Conservation (phyloP, 2,888 invertebrate genomes). For the Eilema caniola region DNA sequence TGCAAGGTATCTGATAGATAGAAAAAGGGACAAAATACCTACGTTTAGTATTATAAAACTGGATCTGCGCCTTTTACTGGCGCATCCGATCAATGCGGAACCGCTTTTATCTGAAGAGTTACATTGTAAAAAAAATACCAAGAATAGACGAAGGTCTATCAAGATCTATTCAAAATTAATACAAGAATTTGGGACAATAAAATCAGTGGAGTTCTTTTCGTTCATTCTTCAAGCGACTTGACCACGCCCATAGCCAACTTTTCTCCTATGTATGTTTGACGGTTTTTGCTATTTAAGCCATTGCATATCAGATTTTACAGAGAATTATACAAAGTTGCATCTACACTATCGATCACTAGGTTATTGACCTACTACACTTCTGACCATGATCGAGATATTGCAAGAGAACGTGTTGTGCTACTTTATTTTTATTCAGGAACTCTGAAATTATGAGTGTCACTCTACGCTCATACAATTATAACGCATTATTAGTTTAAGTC, state of each 20-base stretch:
- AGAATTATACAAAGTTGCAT: neutral
- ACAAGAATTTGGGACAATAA: neutral
- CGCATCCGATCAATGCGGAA: constrained; percentile 24
- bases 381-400: constrained; percentile 5
- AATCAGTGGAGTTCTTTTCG: neutral
- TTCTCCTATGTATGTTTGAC: too few species aligned
- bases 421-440: neutral
- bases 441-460: neutral
- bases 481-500: too few species aligned
- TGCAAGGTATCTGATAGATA: neutral
- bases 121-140: neutral
- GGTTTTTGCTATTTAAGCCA: neutral
- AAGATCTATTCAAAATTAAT: neutral
- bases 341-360: constrained; percentile 2
- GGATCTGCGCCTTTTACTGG: constrained; percentile 10
- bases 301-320: neutral
- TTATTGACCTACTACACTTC: constrained; percentile 2
- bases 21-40: neutral
- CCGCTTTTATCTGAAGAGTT: neutral
- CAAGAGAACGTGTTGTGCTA: neutral
- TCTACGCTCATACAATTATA: too few species aligned
- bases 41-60: neutral
- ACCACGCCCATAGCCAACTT: neutral
- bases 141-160: neutral
- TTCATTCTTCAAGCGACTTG: neutral